Evolutionary conservation across 2,797 vertebrate species (phyloP).

Genomic region (Mormyrus hasselquistii): DNA sequence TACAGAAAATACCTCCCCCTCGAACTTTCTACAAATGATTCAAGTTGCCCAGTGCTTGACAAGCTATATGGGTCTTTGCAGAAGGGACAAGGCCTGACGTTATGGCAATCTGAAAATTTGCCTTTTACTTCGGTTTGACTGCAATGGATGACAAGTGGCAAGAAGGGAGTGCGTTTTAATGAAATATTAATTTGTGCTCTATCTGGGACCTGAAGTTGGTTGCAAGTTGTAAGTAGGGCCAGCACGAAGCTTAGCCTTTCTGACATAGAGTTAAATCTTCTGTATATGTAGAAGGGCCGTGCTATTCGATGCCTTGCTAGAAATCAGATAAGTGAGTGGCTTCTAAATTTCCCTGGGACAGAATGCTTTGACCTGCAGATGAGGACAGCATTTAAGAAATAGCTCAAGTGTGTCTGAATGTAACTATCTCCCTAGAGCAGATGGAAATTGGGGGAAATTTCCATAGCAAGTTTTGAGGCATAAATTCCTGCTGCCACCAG

Average conservation of each 20-base stretch:
- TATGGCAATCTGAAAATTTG: background rate
- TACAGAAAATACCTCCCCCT: background rate
- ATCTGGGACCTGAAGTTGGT: background rate
- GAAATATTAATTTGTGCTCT: background rate
- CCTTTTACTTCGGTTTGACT: background rate
- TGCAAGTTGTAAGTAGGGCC: background rate
- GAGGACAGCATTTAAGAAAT: background rate
- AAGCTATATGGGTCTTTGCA: background rate
- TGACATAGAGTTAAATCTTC: background rate
- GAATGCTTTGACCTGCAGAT: background rate
- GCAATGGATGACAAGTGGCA: background rate
- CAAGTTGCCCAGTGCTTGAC: background rate
- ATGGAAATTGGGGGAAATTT: constrained; percentile 8
- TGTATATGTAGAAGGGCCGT: background rate
- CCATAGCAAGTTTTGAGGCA: background rate
- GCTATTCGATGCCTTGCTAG: background rate
- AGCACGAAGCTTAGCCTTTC: background rate
- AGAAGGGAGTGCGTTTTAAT: background rate
- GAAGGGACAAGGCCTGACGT: background rate
- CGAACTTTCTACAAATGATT: background rate
- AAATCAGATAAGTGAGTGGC: background rate
- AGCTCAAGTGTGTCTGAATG: background rate
- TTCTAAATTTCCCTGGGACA: background rate
- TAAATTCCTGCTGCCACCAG: background rate
- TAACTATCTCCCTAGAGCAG: background rate